Percentiles rank a stretch among this genome's conserved stretches.
These are phyloP conservation scores for Esperia sulphurella DNA, from an alignment of 2,888 invertebrate species.

Conservation along the genomic window DNA sequence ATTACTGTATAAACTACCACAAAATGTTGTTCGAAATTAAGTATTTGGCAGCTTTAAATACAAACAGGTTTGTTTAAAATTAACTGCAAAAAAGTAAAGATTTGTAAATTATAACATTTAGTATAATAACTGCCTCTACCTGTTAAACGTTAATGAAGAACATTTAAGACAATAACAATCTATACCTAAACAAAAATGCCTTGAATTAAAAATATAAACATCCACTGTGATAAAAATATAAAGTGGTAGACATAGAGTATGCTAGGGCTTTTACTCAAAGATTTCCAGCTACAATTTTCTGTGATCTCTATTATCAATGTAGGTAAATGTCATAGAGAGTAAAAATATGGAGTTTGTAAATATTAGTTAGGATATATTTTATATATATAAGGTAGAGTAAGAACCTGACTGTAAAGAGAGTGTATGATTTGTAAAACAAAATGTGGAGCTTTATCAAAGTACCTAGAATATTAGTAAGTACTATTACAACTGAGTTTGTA, in stretches of 20 bases:
- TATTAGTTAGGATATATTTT: constrained; percentile 47
- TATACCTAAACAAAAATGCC: constrained; percentile 53
- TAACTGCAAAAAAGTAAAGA: too few species aligned
- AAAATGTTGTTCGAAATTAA: constrained; percentile 5
- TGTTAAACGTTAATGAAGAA: neutral
- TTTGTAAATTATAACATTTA: too few species aligned
- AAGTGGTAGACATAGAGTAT: constrained; percentile 72
- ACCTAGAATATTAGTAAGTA: constrained; percentile 69
- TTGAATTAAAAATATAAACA: constrained; percentile 56
- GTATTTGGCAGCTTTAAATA: constrained; percentile 16
- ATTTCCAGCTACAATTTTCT: constrained; percentile 81
- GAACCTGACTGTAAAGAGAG: constrained; percentile 69
- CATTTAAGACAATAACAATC: constrained; percentile 54
- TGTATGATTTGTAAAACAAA: constrained; percentile 78
- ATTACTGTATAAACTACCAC: constrained; percentile 53
- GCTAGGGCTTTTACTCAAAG: constrained; percentile 73
- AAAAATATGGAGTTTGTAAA: constrained; percentile 66
- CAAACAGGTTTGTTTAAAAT: neutral
- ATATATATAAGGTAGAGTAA: constrained; percentile 42
- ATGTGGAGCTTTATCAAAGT: constrained; percentile 77
- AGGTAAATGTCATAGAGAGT: constrained; percentile 68
- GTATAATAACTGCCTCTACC: too few species aligned
- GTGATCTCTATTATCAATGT: constrained; percentile 79
- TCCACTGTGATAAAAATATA: constrained; percentile 73
- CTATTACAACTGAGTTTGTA: constrained; percentile 72